Evolutionary conservation across 1,140 invertebrate species (phyloP), one percentile per base, ranked within the genome.

Genomic region (Colletes gigas): DNA sequence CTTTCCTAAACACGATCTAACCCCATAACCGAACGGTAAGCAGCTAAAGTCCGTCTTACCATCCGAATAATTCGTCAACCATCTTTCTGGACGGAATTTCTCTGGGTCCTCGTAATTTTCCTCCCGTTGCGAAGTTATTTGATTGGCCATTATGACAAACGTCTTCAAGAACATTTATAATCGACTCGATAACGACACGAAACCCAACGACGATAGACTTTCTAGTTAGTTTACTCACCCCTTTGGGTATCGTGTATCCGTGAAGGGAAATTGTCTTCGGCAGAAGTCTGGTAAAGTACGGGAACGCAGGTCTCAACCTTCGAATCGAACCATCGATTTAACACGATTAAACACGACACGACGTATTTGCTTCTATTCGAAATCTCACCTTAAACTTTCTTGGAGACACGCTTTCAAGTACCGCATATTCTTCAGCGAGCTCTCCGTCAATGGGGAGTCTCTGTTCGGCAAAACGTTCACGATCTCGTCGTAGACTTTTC

Each of bases 1-100:
- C 87, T 94, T 94, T 1, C 94, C 95, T 21, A 95, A 77, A 75
- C 95, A 96, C 55, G 94, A 94, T 75, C 94, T 93, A 7, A 94
- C 86, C 9, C 95, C 95, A 85, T 94, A 92, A 2, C 95, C 95
- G 83, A 95, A 96, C 1, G 95, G 95, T 67, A 96, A 92, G 5
- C 94, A 95, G 73, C 94, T 94, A 81, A 94, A 94, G 0, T 92
- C 89, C 93, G 92, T 86, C 65, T 92, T 88, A 0, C 89, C 83
- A 57, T 88, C 83, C 8, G 74, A 70, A n/a, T 93, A 92, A 14
- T 84, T 55, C 19, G 92, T 89, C 39, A 97, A 88, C 97, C 95
- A 98, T 81, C 95, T 93, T 90, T 96, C 96, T 12, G 97, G 97
- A 65, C 93, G 90, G 87, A 96, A 98, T 55, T 95, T 94, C 9